Evolutionary conservation across 2,797 vertebrate species (phyloP), one percentile per base, ranked within the genome.

Genomic region (Dipus sagitta): DNA sequence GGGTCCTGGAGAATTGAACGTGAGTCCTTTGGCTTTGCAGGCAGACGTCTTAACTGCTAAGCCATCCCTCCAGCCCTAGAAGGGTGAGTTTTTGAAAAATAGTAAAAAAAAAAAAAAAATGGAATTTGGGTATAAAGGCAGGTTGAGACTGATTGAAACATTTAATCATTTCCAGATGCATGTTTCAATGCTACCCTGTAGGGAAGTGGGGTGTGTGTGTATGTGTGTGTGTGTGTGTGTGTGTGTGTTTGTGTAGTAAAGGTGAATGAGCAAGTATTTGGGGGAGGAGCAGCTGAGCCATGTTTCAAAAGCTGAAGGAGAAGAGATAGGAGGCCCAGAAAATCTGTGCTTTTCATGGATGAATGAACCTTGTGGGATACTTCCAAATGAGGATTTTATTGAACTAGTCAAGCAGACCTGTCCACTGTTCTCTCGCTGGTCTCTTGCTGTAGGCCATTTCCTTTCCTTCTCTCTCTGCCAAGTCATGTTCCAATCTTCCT

Each of bases 381-480:
- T 54, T 93, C 81, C 90, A 78, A 82, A 79, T 81, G 91, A 82
- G 86, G 76, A 78, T 86, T 76, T 92, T 68, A 60, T 76, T 15
- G 28, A 95, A n/a, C 76, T 32, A 62, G n/a, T 64, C 91, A 90
- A 74, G 65, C 70, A 64, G 64, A 70, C 78, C 71, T 60, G 76
- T 75, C 90, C 47, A 20, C 85, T 54, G 11, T 82, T 79, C 47
- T 90, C 47, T 65, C 67, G 18, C 38, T 21, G 42, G 38, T 89
- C 34, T 34, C 30, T 38, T 58, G 82, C 76, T 93, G 90, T 60
- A 10, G n/a, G 38, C 13, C 1, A 86, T 88, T 90, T 86, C 72
- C 60, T 90, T 86, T 64, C 26, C 64, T 88, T 93, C 78, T 30
- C 26, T 90, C 81, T 90, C 47, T 90, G 86, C 88, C 82, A 93